Conservation (phyloP, 1,140 invertebrate genomes). For the Macrotrachela quadricornifera region DNA sequence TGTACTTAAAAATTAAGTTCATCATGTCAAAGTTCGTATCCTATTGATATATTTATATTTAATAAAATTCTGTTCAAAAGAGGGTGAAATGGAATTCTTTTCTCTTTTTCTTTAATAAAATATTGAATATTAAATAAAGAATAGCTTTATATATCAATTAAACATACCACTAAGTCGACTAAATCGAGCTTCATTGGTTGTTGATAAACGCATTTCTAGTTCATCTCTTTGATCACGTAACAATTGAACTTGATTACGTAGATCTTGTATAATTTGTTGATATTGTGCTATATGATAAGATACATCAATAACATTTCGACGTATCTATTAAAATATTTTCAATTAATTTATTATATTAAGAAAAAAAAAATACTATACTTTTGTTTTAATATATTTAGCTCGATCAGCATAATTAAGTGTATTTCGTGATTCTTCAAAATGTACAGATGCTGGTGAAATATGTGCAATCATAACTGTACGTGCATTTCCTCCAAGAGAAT, state of each 20-base stretch:
- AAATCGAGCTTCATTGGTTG: not conserved
- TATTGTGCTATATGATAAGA: slow-evolving; percentile 60
- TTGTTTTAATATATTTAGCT: slow-evolving; percentile 7
- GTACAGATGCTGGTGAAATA: slow-evolving; percentile 50
- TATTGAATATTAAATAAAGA: too few relatives aligned
- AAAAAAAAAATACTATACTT: too few relatives aligned
- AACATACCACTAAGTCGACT: not conserved
- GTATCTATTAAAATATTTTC: slow-evolving; percentile 33
- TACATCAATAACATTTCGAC: slow-evolving; percentile 53
- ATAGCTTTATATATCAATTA: too few relatives aligned
- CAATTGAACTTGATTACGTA: slow-evolving; percentile 19
- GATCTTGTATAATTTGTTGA: slow-evolving; percentile 51
- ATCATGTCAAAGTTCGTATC: too few relatives aligned
- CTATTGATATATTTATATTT: too few relatives aligned
- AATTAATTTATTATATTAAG: too few relatives aligned
- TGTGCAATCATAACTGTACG: slow-evolving; percentile 93
- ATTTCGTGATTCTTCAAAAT: slow-evolving; percentile 72
- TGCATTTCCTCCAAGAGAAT: slow-evolving; percentile 72
- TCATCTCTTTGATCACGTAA: not conserved
- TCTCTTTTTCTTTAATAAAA: too few relatives aligned
- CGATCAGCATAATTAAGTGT: slow-evolving; percentile 74
- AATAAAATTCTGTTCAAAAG: too few relatives aligned
- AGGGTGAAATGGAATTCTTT: too few relatives aligned
- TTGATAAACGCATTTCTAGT: not conserved
- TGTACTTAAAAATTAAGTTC: too few relatives aligned